A percentile compares a stretch with the other conserved stretches of the same genome.
Evolutionary conservation across 1,140 invertebrate species (phyloP).

Genomic region (Coboldia fuscipes): DNA sequence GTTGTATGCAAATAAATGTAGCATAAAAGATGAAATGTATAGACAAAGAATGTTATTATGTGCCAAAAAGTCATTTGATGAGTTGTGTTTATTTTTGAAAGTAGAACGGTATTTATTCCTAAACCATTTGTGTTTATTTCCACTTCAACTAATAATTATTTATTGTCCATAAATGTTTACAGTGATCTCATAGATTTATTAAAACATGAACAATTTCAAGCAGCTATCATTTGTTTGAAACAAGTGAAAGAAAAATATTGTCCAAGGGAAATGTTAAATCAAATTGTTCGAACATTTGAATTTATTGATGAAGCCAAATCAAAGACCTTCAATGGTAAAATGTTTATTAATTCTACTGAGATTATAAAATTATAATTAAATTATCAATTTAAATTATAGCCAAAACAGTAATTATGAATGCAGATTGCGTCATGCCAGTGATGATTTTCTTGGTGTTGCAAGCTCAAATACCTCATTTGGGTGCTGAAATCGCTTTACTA

Average conservation of each 20-base stretch:
- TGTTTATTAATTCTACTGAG: neutral
- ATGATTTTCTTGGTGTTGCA: conserved; percentile 16
- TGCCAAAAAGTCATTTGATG: conserved; percentile 15
- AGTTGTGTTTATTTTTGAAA: conserved; percentile 9
- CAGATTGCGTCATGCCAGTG: conserved; percentile 18
- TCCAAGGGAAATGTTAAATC: conserved; percentile 18
- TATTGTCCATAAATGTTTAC: neutral
- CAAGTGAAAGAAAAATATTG: conserved; percentile 19
- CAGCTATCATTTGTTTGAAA: conserved; percentile 13
- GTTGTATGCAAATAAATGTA: conserved; percentile 19
- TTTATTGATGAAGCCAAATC: neutral
- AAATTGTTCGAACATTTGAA: conserved; percentile 16
- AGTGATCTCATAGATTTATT: conserved; percentile 13
- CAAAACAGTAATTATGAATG: conserved; percentile 12
- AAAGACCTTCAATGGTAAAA: neutral
- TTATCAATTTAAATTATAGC: conserved; percentile 7
- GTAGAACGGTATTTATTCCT: conserved; percentile 8
- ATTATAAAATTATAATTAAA: neutral
- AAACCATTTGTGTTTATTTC: neutral
- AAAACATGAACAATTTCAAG: conserved; percentile 10
- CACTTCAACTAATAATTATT: neutral
- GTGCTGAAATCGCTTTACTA: conserved; percentile 16
- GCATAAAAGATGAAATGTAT: conserved; percentile 18
- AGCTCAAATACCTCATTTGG: conserved; percentile 18
- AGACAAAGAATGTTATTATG: conserved; percentile 14